A percentile compares a stretch with the other conserved stretches of the same genome.
Conservation (phyloP, 2,888 invertebrate genomes). For the Agrotis segetum region DNA sequence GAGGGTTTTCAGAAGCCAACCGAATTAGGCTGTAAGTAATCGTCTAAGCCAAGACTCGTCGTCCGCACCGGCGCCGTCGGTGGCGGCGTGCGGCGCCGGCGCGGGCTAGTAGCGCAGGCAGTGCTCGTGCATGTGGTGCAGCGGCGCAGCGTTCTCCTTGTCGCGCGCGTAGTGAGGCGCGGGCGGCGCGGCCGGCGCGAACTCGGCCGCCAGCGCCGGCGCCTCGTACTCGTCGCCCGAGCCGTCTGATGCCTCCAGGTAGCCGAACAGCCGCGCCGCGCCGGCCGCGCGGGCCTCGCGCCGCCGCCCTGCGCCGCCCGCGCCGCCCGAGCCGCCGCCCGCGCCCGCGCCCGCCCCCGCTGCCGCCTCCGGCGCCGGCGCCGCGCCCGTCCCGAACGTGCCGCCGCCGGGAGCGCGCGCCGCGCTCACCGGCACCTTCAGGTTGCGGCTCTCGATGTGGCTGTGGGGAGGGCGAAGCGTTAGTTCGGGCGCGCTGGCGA, state of each 20-base stretch:
- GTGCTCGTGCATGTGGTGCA: constrained; percentile 86
- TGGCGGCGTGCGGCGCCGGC: constrained; percentile 34
- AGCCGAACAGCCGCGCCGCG: constrained; percentile 93
- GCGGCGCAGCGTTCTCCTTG: constrained; percentile 87
- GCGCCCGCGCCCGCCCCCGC: constrained; percentile 67
- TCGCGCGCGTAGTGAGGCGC: constrained; percentile 80
- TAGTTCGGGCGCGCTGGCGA: not conserved
- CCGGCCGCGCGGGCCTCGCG: constrained; percentile 83
- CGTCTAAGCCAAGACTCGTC: constrained; percentile 53
- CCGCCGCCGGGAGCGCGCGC: constrained; percentile 47
- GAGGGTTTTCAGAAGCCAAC: not conserved
- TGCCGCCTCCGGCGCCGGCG: constrained; percentile 23
- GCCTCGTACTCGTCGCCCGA: constrained; percentile 91
- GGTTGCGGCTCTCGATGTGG: constrained; percentile 92
- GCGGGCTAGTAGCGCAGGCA: constrained; percentile 83
- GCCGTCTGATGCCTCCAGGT: constrained; percentile 94
- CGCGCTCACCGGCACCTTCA: constrained; percentile 86
- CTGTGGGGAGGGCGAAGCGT: constrained; percentile 74
- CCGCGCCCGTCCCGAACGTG: constrained; percentile 45
- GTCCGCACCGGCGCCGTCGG: constrained; percentile 34
- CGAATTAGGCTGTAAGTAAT: constrained; percentile 40
- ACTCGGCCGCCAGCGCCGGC: constrained; percentile 74
- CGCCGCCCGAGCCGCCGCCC: constrained; percentile 56
- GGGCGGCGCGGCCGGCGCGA: constrained; percentile 64
- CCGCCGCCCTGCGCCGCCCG: constrained; percentile 70